Base-by-base conservation (phyloP, 2,888 invertebrate species). In the Marasmarcha lunaedactyla region DNA sequence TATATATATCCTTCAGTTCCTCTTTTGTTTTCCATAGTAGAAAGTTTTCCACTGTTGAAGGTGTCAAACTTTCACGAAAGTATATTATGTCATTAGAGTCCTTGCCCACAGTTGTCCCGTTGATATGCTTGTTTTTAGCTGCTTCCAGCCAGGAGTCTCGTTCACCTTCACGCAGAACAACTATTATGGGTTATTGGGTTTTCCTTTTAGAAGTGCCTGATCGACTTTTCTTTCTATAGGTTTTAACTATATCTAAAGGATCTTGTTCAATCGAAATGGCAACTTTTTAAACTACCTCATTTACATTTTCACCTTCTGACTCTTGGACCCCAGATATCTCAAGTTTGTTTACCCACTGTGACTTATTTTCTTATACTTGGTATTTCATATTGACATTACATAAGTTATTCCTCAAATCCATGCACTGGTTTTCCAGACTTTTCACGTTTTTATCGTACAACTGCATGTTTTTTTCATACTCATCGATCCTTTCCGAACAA, bases 371-470 rank as follows among this genome's bases (percentile, higher is more conserved):
- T 13, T 45, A 27, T 1, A 27, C 35, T n/a, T 42, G 25, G 10
- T 38, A 33, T 35, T 39, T 38, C 11, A 46, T 11, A 25, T 43
- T 36, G 14, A 42, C 11, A 20, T 48, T 45, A 15, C 38, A 42
- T 12, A 39, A 40, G 33, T 37, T 42, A 12, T 47, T 46, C 11
- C 20, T 37, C 6, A 43, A 9, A 7, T 42, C 40, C 14, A 33
- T 34, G 33, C 34, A 35, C 35, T 46, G 35, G 10, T 45, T 43
- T 42, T 48, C 47, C 7, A 44, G 7, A 10, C 14, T 36, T 37
- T 44, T 44, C 1, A 45, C 35, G 7, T 35, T 42, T 2, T 14
- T 33, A 14, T 46, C 45, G 10, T 45, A 44, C 7, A 35, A 37
- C 7, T 35, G 40, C 5, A 43, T 33, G 14, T 20, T 40, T 1